Conservation (phyloP, 2,113 vertebrate species). For the Festucalex cinctus region DNA sequence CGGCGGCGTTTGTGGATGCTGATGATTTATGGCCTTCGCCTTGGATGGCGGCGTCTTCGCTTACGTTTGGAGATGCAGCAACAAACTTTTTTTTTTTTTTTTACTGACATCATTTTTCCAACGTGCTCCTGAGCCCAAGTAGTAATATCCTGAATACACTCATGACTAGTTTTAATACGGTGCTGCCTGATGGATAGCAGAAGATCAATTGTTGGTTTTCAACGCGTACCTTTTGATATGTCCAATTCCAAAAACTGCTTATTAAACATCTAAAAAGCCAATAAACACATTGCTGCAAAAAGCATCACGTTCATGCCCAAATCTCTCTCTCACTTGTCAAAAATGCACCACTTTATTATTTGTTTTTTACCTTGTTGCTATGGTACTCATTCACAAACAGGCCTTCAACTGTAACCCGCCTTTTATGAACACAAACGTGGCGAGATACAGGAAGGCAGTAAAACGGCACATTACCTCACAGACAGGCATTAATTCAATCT, state of each 20-base stretch:
- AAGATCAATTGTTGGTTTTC: conserved; percentile 1
- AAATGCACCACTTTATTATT: neutral
- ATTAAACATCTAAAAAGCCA: neutral
- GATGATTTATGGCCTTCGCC: conserved; percentile 11
- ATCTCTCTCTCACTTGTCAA: neutral
- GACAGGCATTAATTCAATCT: neutral
- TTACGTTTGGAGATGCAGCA: conserved; percentile 4
- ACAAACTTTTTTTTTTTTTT: conserved; percentile 7
- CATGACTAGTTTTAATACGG: neutral
- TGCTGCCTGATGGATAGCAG: neutral
- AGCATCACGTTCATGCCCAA: neutral
- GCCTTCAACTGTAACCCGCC: neutral
- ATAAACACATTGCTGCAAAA: conserved; percentile 3
- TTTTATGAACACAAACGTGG: neutral
- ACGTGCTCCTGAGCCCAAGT: conserved; percentile 1
- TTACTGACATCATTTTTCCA: conserved; percentile 13
- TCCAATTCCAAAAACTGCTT: neutral
- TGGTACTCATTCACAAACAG: neutral
- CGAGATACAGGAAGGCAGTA: neutral
- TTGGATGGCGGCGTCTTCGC: conserved; percentile 1
- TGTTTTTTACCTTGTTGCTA: neutral
- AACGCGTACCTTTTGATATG: neutral
- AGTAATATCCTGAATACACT: neutral
- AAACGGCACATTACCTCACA: neutral
- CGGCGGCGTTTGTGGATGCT: conserved; percentile 7